Evolutionary conservation across 2,888 invertebrate genomes (phyloP), one percentile per base, ranked within the genome.

Genomic region (Nemotelus pantherinus): DNA sequence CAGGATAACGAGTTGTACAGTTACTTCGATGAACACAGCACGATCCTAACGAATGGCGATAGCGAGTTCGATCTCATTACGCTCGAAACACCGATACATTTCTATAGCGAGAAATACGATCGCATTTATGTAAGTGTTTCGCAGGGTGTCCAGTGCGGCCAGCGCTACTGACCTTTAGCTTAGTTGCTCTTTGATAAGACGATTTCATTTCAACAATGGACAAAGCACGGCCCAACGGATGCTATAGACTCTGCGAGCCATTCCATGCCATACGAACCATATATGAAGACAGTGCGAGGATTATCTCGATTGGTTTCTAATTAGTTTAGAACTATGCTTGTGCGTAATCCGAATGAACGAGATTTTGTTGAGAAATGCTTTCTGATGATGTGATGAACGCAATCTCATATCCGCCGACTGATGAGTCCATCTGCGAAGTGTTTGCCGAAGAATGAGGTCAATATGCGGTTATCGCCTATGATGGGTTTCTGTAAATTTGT

Each of bases 121-220:
- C 89, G 91, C 53, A 89, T 97, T 83, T 96, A 90, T 87, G 97
- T 97, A 88, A 96, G 96, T 95, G 68, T 60, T 70, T 67, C 47
- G 50, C 48, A 48, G 64, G 43, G 53, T 65, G 39, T 63, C 45
- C n/a, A 65, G 47, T 58, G 76, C 25, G 25, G 25, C 25, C 0
- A 25, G 25, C 25, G 25, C 25, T 25, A 25, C 47, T 70, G 68
- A 72, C 50, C 77, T 77, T 77, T 77, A 63, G 76, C 71, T 55
- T 68, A 25, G 25, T 25, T 48, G 6, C 7, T 10, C 44, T 63
- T 60, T 68, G 60, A 60, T 65, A 74, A 70, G 64, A 5, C 44
- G 44, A 47, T 25, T 6, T 5, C 9, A 7, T 76, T 77, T 58
- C 44, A 77, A 76, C 44, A 58, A 68, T 58, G 48, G 43, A 55